Base-by-base conservation (phyloP, 2,888 invertebrate genomes). In the Scaeva pyrastri region DNA sequence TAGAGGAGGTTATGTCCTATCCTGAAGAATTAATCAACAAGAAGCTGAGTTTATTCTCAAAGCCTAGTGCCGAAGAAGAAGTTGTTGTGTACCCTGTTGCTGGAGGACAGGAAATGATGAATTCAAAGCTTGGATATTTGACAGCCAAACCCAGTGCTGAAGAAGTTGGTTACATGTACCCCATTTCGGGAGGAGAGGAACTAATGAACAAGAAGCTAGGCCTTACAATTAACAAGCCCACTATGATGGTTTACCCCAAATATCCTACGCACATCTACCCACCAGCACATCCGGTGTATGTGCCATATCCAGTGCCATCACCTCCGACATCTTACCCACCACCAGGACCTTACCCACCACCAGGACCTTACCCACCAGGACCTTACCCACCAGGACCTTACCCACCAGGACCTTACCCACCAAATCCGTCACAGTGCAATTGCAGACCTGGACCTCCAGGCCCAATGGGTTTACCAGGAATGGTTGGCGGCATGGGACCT, bases 371-470 rank as follows among this genome's bases (percentile, higher is more conserved):
- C 55, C 21, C n/a, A n/a, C n/a, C n/a, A n/a, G n/a, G n/a, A n/a
- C n/a, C n/a, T n/a, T n/a, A 21, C 10, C 60, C 60, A 60, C 8
- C 4, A 60, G 14, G 4, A 14, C 6, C 43, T 23, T 23, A 43
- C n/a, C 41, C 2, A 14, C 23, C 21, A 62, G 2, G 12, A 41
- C n/a, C n/a, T n/a, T 39, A 60, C 0, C 60, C 62, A 41, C 55
- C 36, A 16, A 41, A 60, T 8, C 62, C 43, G 26, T 26, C 23
- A 12, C 26, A 26, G 16, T 64, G 64, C 7, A 26, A 2, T 2
- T 64, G 62, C 11, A 23, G 1, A 0, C 43, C 43, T 16, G 64
- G 16, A 26, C 64, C 64, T 45, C 45, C 64, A n/a, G 64, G 64
- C 3, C 2, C 11, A 16, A 16, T 45, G 7, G 64, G 64, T 12